These are phyloP conservation scores for Pissodes strobi DNA, from an alignment of 1,140 invertebrate species.

Conservation along the genomic window DNA sequence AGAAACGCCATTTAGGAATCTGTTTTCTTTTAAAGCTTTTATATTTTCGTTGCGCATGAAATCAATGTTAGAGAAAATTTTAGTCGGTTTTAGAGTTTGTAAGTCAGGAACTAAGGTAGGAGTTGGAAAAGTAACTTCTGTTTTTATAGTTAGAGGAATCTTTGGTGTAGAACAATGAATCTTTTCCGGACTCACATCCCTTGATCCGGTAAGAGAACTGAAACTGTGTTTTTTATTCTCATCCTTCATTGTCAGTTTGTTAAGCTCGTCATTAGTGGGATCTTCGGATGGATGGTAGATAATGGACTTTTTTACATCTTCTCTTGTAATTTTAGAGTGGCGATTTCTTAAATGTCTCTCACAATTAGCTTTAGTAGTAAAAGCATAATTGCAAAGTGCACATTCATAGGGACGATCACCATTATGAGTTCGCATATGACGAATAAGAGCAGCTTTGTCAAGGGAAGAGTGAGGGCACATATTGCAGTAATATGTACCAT, in stretches of 20 bases:
- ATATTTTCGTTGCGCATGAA: slow-evolving; percentile 37
- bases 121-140: slow-evolving; percentile 33
- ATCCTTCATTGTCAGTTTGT: slow-evolving; percentile 59
- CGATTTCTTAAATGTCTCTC: slow-evolving; percentile 88
- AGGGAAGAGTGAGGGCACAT: slow-evolving; percentile 88
- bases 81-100: slow-evolving; percentile 36
- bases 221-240: slow-evolving; percentile 57
- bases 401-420: slow-evolving; percentile 95
- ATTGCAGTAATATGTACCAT: slow-evolving; percentile 84
- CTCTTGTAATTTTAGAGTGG: slow-evolving; percentile 80
- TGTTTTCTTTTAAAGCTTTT: slow-evolving; percentile 33
- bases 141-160: slow-evolving; percentile 13
- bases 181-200: slow-evolving; percentile 44
- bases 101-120: slow-evolving; percentile 36
- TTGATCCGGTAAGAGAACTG: slow-evolving; percentile 38
- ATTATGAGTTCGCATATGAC: slow-evolving; percentile 84
- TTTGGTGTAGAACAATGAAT: slow-evolving; percentile 48
- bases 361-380: slow-evolving; percentile 93
- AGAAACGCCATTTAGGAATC: slow-evolving; percentile 24
- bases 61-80: slow-evolving; percentile 35
- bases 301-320: slow-evolving; percentile 84
- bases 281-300: slow-evolving; percentile 86
- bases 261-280: slow-evolving; percentile 72
- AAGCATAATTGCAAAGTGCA: slow-evolving; percentile 90
- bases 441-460: slow-evolving; percentile 87